A percentile compares a stretch with the other conserved stretches of the same genome.
These are phyloP conservation scores for Philereme vetulata DNA, from an alignment of 2,888 invertebrate species.

Conservation along the genomic window DNA sequence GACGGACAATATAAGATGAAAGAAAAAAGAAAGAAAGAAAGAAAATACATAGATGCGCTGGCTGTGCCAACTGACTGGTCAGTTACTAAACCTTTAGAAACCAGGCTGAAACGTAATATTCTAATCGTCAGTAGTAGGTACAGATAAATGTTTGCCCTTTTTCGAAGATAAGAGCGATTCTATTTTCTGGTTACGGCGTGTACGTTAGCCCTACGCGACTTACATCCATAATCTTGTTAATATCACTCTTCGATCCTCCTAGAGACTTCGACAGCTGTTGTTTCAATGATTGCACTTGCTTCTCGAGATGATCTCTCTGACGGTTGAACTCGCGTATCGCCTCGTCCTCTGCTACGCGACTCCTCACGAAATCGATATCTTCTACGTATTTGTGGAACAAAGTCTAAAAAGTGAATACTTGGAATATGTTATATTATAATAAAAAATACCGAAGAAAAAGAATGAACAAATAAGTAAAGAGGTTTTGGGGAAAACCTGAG, in stretches of 20 bases:
- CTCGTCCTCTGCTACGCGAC: slow-evolving; percentile 87
- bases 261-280: slow-evolving; percentile 63
- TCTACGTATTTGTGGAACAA: slow-evolving; percentile 89
- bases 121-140: no score
- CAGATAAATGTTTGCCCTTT: no score
- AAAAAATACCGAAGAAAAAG: neutral
- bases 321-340: slow-evolving; percentile 90
- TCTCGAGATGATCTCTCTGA: slow-evolving; percentile 92
- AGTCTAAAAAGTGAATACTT: slow-evolving; percentile 58
- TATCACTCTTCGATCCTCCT: slow-evolving; percentile 80
- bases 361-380: slow-evolving; percentile 87
- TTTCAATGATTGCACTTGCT: slow-evolving; percentile 71
- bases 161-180: no score
- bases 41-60: no score
- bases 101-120: no score
- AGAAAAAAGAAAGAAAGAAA: no score
- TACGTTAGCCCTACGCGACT: slow-evolving; percentile 31
- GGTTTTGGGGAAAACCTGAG: no score
- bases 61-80: no score
- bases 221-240: slow-evolving; percentile 87
- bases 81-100: no score
- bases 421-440: no score
- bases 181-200: neutral
- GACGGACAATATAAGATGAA: no score
- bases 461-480: no score